Percentiles rank a stretch among this genome's conserved stretches.
These are phyloP conservation scores for Ctenicera cuprea DNA, from an alignment of 2,888 invertebrate genomes.

Conservation along the genomic window DNA sequence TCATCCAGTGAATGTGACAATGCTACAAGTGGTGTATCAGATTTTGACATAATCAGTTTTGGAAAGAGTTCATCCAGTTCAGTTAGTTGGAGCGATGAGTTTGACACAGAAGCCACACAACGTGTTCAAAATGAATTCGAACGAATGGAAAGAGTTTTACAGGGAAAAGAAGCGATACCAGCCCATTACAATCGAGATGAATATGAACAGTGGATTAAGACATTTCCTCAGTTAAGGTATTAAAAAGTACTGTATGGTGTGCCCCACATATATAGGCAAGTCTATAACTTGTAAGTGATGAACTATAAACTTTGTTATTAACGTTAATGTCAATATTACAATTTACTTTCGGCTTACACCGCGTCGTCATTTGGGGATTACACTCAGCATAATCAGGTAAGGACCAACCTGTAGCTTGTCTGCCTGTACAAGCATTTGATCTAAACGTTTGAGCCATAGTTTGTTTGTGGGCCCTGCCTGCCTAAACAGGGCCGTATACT, in stretches of 20 bases:
- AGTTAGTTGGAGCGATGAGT: conserved; percentile 74
- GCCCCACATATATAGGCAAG: too few relatives aligned
- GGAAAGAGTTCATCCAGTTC: conserved; percentile 68
- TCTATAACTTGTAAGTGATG: too few relatives aligned
- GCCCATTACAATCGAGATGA: conserved; percentile 75
- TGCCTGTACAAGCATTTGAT: too few relatives aligned
- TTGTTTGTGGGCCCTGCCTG: too few relatives aligned
- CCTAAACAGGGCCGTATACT: too few relatives aligned
- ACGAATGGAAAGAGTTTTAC: conserved; percentile 76
- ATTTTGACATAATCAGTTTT: conserved; percentile 50
- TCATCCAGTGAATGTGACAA: conserved; percentile 32
- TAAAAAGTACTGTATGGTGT: conserved; percentile 9
- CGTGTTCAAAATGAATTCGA: conserved; percentile 76
- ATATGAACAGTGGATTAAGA: conserved; percentile 76
- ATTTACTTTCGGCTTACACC: too few relatives aligned
- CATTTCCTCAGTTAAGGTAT: conserved; percentile 77
- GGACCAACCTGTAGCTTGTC: too few relatives aligned
- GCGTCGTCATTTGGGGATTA: too few relatives aligned
- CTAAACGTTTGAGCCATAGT: too few relatives aligned
- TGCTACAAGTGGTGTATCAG: conserved; percentile 32
- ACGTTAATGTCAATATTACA: too few relatives aligned
- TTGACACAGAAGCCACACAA: conserved; percentile 75
- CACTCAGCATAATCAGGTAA: too few relatives aligned
- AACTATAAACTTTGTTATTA: too few relatives aligned
- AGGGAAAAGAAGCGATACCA: conserved; percentile 74